Evolutionary conservation across 2,113 vertebrate species (phyloP).

Genomic region (Lagopus leucura): DNA sequence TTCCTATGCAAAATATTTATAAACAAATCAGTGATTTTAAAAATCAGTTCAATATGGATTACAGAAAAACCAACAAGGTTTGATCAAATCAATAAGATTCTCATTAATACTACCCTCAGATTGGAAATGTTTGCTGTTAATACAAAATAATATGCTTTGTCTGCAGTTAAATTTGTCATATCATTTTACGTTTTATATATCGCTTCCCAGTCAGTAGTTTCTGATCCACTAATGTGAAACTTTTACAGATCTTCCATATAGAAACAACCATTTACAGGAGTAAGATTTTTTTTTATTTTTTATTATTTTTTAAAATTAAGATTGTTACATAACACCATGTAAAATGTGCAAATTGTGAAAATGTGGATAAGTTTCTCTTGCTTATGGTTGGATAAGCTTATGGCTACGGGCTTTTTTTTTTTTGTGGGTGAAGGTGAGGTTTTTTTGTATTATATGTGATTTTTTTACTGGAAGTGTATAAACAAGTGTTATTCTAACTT

Average conservation of each 20-base stretch:
- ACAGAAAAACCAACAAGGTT: not conserved
- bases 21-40: constrained; percentile 7
- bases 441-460: not conserved
- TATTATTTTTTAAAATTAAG: not conserved
- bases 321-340: not conserved
- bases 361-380: not conserved
- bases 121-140: constrained; percentile 12
- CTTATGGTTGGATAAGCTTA: not conserved
- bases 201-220: not conserved
- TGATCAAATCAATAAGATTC: constrained; percentile 35
- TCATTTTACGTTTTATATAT: not conserved
- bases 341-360: not conserved
- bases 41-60: constrained; percentile 33
- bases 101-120: constrained; percentile 4
- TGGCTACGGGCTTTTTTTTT: accelerated
- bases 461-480: not conserved
- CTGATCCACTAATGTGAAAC: not conserved
- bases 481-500: not conserved
- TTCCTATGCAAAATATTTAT: constrained; percentile 33
- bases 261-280: not conserved
- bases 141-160: not conserved
- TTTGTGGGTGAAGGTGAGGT: not conserved
- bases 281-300: not conserved
- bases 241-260: not conserved
- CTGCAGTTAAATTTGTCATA: constrained; percentile 20